Evolutionary conservation across 2,888 invertebrate species (phyloP).

Genomic region (Drosophila diplacantha): DNA sequence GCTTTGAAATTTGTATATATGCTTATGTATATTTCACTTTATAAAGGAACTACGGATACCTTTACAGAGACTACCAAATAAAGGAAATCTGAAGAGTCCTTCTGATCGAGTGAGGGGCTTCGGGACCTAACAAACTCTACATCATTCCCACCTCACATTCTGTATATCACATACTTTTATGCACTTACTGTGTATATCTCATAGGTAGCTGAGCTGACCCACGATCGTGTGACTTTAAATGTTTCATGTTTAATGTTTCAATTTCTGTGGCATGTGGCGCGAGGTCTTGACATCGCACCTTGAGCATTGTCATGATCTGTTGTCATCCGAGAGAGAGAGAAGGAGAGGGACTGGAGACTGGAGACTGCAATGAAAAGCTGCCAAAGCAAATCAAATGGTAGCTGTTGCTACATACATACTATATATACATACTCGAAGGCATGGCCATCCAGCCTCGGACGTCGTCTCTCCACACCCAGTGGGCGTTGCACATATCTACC

Average conservation of each 20-base stretch:
- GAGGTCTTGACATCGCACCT: constrained; percentile 72
- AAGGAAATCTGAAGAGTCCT: no score
- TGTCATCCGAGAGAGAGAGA: constrained; percentile 43
- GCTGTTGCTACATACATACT: constrained; percentile 8
- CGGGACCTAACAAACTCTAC: no score
- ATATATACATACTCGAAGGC: constrained; percentile 39
- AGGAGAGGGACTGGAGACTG: constrained; percentile 6
- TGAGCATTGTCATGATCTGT: constrained; percentile 61
- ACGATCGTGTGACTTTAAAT: constrained; percentile 6
- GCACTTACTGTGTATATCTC: no score
- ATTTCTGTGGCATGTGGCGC: constrained; percentile 50
- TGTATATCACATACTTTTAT: no score
- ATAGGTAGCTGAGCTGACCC: constrained; percentile 13
- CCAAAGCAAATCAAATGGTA: constrained; percentile 54
- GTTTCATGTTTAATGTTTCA: constrained; percentile 2
- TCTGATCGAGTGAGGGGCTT: no score
- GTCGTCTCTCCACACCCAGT: constrained; percentile 62
- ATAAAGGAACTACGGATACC: no score
- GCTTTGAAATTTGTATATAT: neutral
- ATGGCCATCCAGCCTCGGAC: constrained; percentile 44
- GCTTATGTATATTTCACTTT: no score
- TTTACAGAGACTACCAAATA: no score
- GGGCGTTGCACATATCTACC: constrained; percentile 54
- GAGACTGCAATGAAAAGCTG: constrained; percentile 60
- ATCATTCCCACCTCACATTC: no score